A percentile compares a stretch with the other conserved stretches of the same genome.
phyloP scores from a whole-genome alignment of 2,113 vertebrate species.

The Onychorhynchus coronatus region DNA sequence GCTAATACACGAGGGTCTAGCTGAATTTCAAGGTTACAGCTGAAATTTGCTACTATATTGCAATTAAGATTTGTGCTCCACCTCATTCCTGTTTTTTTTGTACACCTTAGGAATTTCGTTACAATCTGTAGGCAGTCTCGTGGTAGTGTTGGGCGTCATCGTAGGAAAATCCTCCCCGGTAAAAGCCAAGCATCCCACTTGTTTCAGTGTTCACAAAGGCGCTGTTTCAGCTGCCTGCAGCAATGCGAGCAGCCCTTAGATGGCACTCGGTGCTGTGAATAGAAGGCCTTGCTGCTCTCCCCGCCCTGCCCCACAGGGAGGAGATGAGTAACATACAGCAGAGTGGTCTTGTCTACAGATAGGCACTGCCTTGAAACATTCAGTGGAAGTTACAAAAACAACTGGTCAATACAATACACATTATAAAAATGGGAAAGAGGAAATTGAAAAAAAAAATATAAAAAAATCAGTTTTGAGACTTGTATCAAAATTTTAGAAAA shows the following conservation, averaged over 20 bases:
- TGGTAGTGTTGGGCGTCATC: background rate
- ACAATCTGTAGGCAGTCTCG: background rate
- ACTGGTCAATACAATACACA: background rate
- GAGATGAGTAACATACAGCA: background rate
- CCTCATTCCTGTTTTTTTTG: background rate
- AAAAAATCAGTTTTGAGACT: conserved; percentile 21
- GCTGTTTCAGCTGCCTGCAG: background rate
- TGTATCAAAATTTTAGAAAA: conserved; percentile 62
- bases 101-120: background rate
- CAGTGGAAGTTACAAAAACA: conserved; percentile 26
- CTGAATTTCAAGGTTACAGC: conserved; percentile 10
- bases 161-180: background rate
- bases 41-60: background rate
- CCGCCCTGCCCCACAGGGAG: background rate
- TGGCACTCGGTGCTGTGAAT: conserved; percentile 45
- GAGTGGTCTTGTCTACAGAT: background rate
- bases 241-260: conserved; percentile 28
- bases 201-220: background rate
- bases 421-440: conserved; percentile 31
- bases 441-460: conserved; percentile 18
- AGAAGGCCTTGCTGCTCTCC: background rate
- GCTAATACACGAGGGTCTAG: background rate
- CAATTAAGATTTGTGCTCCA: background rate
- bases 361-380: conserved; percentile 20
- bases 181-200: background rate